These are phyloP conservation scores for Ranitomeya variabilis DNA, from an alignment of 2,113 vertebrate genomes.

Conservation along the genomic window DNA sequence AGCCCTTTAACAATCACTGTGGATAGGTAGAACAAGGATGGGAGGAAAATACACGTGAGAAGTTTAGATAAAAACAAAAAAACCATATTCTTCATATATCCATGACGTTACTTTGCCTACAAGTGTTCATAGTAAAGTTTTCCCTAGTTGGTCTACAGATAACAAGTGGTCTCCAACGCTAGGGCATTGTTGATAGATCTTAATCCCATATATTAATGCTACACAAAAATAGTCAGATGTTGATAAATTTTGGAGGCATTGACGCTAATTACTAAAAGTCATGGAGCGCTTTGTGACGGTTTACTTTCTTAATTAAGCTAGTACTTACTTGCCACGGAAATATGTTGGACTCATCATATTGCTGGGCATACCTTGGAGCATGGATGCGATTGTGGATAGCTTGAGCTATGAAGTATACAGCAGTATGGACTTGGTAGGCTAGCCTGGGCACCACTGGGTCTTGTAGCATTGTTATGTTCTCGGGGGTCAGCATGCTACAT, in stretches of 20 bases:
- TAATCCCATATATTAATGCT: neutral
- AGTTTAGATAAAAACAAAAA: too few relatives aligned
- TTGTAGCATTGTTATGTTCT: slow-evolving; percentile 68
- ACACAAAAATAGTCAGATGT: neutral
- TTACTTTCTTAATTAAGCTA: neutral
- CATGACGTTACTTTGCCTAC: too few relatives aligned
- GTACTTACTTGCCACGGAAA: slow-evolving; percentile 80
- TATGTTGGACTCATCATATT: slow-evolving; percentile 56
- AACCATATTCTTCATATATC: neutral
- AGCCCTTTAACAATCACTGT: too few relatives aligned
- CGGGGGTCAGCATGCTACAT: slow-evolving; percentile 68
- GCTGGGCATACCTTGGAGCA: slow-evolving; percentile 60
- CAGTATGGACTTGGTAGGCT: slow-evolving; percentile 72
- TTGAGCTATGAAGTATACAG: slow-evolving; percentile 77
- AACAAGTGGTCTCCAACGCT: neutral
- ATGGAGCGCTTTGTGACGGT: neutral
- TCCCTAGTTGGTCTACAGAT: neutral
- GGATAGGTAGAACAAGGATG: too few relatives aligned
- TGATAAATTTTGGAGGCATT: neutral
- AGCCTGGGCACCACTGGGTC: neutral
- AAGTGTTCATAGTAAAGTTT: too few relatives aligned
- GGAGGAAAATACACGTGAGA: too few relatives aligned
- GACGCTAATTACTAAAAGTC: neutral
- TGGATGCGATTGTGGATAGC: slow-evolving; percentile 79
- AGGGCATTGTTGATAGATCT: neutral